Conservation (phyloP, 2,113 vertebrate genomes). For the Neopipo cinnamomea region DNA sequence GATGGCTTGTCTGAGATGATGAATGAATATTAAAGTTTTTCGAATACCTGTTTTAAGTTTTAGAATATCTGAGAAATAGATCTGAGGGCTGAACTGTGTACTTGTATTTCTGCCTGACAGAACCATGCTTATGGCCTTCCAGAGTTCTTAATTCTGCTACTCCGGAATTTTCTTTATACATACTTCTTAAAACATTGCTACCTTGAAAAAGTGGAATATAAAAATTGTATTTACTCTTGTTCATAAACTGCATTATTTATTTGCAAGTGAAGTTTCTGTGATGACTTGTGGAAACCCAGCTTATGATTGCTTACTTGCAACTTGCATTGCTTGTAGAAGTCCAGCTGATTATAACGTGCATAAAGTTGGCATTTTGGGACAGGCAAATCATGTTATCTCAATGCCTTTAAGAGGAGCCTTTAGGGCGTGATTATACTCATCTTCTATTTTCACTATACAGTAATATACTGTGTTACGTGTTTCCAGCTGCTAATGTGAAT, state of each 20-base stretch:
- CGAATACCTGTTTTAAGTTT: background rate
- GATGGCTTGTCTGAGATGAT: background rate
- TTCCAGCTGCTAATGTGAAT: slow-evolving; percentile 33
- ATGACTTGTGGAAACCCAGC: background rate
- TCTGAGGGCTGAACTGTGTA: background rate
- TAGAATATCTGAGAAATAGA: background rate
- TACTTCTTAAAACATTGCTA: background rate
- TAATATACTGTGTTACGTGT: background rate
- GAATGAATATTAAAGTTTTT: background rate
- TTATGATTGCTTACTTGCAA: background rate
- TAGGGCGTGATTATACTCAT: background rate
- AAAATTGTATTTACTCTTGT: background rate
- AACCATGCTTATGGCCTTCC: background rate
- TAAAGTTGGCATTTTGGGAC: background rate
- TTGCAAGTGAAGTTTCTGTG: background rate
- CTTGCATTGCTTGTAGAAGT: background rate
- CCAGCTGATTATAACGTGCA: background rate
- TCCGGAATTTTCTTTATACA: background rate
- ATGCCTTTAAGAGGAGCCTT: background rate
- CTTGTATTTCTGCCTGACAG: background rate
- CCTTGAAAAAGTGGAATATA: background rate
- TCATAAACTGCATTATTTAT: background rate
- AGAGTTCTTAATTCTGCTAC: background rate
- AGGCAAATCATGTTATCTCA: background rate
- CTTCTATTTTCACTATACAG: background rate